Percentiles rank a stretch among this genome's conserved stretches.
Evolutionary conservation across 2,888 invertebrate species (phyloP).

Genomic region (Allophyes oxyacanthae): DNA sequence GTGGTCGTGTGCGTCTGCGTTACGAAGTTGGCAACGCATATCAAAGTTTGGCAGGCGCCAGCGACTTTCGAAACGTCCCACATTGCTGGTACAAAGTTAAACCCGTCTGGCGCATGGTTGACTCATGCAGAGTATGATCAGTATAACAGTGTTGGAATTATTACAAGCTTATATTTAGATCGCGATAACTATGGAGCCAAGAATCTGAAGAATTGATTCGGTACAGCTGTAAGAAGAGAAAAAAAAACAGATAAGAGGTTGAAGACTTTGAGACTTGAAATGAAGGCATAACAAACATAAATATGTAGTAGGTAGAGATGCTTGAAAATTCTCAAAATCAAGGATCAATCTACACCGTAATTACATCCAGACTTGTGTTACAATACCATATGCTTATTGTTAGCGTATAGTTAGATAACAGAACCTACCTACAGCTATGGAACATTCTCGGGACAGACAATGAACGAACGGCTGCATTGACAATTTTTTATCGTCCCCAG

Average conservation of each 20-base stretch:
- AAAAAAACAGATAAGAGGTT: too few relatives aligned
- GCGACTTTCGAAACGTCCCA: conserved; percentile 77
- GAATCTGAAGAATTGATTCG: conserved; percentile 21
- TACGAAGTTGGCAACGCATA: conserved; percentile 73
- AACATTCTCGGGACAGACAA: conserved; percentile 1
- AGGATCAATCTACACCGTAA: too few relatives aligned
- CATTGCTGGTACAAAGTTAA: conserved; percentile 68
- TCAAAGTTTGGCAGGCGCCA: conserved; percentile 81
- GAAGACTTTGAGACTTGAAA: too few relatives aligned
- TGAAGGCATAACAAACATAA: neutral
- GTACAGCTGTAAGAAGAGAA: conserved; percentile 6
- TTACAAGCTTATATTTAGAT: conserved; percentile 38
- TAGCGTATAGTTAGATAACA: neutral
- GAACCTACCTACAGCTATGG: conserved; percentile 2
- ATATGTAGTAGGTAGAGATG: too few relatives aligned
- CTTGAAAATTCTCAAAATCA: too few relatives aligned
- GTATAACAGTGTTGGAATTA: conserved; percentile 36
- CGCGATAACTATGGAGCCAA: conserved; percentile 17
- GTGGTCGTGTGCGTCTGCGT: conserved; percentile 62
- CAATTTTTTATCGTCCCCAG: conserved; percentile 29
- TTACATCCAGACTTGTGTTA: too few relatives aligned
- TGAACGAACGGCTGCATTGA: conserved; percentile 17
- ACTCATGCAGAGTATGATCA: conserved; percentile 56
- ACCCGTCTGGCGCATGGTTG: conserved; percentile 64
- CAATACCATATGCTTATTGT: too few relatives aligned